A percentile compares a stretch with the other conserved stretches of the same genome.
Conservation (phyloP, 2,888 invertebrate genomes). For the Trissoscelio sp. region DNA sequence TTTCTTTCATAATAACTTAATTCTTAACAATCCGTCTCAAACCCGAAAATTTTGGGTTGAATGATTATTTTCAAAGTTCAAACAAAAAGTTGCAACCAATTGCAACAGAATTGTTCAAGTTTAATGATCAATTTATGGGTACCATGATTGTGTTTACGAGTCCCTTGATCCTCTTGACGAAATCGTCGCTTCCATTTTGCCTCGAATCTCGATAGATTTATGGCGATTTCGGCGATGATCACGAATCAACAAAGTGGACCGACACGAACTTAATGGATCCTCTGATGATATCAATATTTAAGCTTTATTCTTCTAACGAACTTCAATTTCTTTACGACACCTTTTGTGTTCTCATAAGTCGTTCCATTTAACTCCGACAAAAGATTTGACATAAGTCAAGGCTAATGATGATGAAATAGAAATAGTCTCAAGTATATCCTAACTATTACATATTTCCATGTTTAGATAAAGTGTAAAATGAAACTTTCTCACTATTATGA, state of each 20-base stretch:
- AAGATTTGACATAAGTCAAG: constrained; percentile 45
- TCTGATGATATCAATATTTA: constrained; percentile 26
- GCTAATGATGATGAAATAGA: constrained; percentile 42
- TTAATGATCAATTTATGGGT: constrained; percentile 34
- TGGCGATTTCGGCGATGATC: constrained; percentile 19
- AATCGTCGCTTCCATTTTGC: constrained; percentile 32
- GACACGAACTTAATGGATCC: neutral
- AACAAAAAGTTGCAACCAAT: neutral
- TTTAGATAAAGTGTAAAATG: neutral
- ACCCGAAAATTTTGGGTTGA: too few species aligned
- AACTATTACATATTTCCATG: constrained; percentile 27
- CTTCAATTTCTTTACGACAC: constrained; percentile 52
- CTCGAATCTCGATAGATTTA: constrained; percentile 40
- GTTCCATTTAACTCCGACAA: constrained; percentile 52
- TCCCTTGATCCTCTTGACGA: constrained; percentile 32
- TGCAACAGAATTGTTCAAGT: neutral
- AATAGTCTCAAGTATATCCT: constrained; percentile 13
- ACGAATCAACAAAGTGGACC: constrained; percentile 36
- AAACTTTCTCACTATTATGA: neutral
- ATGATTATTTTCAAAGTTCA: too few species aligned
- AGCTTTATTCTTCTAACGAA: constrained; percentile 28
- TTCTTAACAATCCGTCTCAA: constrained; percentile 2
- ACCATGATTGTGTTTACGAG: constrained; percentile 52
- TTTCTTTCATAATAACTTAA: constrained; percentile 30
- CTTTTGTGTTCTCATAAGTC: constrained; percentile 35